Conservation (phyloP, 2,797 vertebrate species). For the Chaetodon trifasciatus region DNA sequence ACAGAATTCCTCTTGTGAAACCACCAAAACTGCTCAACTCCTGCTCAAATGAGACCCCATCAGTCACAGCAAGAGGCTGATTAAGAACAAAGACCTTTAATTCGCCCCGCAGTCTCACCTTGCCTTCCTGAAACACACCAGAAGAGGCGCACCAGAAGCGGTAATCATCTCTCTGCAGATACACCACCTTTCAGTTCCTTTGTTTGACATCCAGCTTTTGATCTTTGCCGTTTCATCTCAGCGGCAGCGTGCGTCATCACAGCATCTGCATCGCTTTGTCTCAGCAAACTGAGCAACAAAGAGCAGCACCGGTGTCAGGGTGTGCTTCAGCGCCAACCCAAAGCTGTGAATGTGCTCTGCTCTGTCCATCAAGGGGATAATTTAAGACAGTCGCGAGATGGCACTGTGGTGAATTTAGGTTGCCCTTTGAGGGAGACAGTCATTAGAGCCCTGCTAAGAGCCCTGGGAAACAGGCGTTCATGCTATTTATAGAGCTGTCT, state of each 20-base stretch:
- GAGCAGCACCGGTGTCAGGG: neutral
- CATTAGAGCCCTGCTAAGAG: conserved; percentile 44
- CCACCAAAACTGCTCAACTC: neutral
- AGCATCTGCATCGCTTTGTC: conserved; percentile 9
- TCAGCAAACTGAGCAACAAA: conserved; percentile 4
- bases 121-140: neutral
- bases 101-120: neutral
- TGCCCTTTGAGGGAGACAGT: conserved; percentile 65
- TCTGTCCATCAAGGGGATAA: conserved; percentile 36
- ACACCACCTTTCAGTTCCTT: conserved; percentile 6
- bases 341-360: conserved; percentile 23
- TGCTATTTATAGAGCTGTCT: conserved; percentile 75
- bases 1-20: neutral
- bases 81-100: neutral
- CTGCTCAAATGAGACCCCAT: neutral
- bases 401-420: conserved; percentile 29
- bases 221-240: conserved; percentile 51
- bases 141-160: conserved; percentile 20
- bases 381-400: conserved; percentile 20
- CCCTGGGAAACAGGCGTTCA: conserved; percentile 38
- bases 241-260: neutral
- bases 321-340: conserved; percentile 7
- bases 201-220: conserved; percentile 24
- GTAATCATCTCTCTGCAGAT: conserved; percentile 25
- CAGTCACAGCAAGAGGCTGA: neutral